Evolutionary conservation across 1,140 invertebrate genomes (phyloP).

Genomic region (Dreissena polymorpha): DNA sequence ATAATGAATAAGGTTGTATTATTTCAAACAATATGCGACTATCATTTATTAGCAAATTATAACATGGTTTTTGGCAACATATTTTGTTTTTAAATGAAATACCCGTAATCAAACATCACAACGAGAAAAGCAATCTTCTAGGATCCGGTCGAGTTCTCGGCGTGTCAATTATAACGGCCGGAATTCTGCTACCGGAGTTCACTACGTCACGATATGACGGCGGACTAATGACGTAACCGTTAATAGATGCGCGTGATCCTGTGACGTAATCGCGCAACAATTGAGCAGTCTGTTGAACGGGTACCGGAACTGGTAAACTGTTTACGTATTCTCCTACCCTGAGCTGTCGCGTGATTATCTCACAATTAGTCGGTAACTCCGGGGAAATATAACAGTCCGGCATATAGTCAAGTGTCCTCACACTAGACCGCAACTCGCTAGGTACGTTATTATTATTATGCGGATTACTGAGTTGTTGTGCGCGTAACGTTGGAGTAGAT

Average conservation of each 20-base stretch:
- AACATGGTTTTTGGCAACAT: too few relatives aligned
- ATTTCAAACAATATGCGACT: too few relatives aligned
- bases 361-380: background rate
- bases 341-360: background rate
- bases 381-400: too few relatives aligned
- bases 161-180: background rate
- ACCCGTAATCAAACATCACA: background rate
- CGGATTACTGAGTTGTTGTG: too few relatives aligned
- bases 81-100: too few relatives aligned
- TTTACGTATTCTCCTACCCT: background rate
- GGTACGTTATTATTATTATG: too few relatives aligned
- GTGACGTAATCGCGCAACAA: background rate
- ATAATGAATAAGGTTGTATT: too few relatives aligned
- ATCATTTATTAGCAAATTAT: too few relatives aligned
- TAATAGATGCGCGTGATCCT: background rate
- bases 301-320: background rate
- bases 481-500: too few relatives aligned
- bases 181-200: background rate
- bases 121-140: background rate
- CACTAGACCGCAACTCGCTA: too few relatives aligned
- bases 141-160: background rate
- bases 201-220: slow-evolving; percentile 1
- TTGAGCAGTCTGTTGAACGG: background rate
- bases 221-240: slow-evolving; percentile 5
- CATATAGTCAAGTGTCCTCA: too few relatives aligned